Evolutionary conservation across 2,888 invertebrate genomes (phyloP), one percentile per base, ranked within the genome.

Genomic region (Drosophila paranaensis): DNA sequence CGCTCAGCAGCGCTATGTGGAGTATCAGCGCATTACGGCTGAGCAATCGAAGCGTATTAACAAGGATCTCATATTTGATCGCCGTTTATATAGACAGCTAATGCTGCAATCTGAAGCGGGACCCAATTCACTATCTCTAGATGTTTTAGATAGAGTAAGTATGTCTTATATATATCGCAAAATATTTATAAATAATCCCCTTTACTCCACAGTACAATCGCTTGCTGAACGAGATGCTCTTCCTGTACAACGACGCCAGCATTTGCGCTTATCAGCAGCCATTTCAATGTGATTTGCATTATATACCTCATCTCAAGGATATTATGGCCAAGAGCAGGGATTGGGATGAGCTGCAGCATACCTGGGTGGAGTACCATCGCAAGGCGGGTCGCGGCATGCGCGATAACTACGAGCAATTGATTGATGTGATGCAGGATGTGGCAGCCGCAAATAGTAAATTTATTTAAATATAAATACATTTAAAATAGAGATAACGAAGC

Each of bases 311-410:
- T 92, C 93, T 96, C 3, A 95, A 95, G 88, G 93, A 94, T 40
- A 95, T 97, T 70, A 96, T 98, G 97, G 96, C 97, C 0, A 94
- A 94, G 67, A 96, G 95, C 82, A 93, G 97, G 55, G 96, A 98
- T 89, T 98, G 98, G 96, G 96, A 98, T 71, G 97, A 98, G 91
- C 93, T 98, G 65, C 95, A 96, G 82, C 96, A 97, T 89, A 95
- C 96, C 0, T 98, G 98, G 98, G 95, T 96, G 0, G 97, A 97
- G 91, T 98, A 98, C 96, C 94, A 98, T 81, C 94, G 98, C 79
- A 96, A 96, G 75, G 97, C 97, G 0, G 97, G 96, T 0, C 95
- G 96, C 63, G 94, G 96, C 83, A 95, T 97, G 91, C 94, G 96
- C 72, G 97, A 97, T 77, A 93, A 96, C 39, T 97, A 96, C 82